Conservation (phyloP, 2,797 vertebrate species). For the Clamator glandarius region DNA sequence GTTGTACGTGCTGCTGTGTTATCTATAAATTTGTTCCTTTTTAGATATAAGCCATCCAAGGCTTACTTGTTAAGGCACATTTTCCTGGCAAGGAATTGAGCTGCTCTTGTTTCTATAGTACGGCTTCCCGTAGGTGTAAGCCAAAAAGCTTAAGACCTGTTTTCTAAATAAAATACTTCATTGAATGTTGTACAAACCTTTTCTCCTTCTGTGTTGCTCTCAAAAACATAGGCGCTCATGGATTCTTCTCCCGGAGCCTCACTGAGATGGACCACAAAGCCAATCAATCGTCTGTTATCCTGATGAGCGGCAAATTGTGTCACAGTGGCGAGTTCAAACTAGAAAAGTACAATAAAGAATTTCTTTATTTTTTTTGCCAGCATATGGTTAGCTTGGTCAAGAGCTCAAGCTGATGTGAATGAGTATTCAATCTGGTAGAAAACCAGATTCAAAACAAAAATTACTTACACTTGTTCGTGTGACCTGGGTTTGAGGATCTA, state of each 20-base stretch:
- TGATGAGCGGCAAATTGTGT: conserved; percentile 94
- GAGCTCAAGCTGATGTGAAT: neutral
- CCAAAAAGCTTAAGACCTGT: neutral
- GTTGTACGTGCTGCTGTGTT: neutral
- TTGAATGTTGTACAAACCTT: conserved; percentile 81
- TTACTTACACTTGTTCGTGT: conserved; percentile 92
- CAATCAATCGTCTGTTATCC: conserved; percentile 93
- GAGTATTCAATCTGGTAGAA: neutral
- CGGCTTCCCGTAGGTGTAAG: neutral
- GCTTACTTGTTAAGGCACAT: neutral
- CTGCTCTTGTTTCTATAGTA: neutral
- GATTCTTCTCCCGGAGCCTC: conserved; percentile 83
- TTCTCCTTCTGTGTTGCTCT: conserved; percentile 98
- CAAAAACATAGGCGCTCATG: conserved; percentile 90
- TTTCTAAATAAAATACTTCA: neutral
- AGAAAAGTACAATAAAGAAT: neutral
- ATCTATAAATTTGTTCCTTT: neutral
- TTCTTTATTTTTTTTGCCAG: neutral
- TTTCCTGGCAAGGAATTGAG: neutral
- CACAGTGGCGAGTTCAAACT: conserved; percentile 92
- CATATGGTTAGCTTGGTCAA: neutral
- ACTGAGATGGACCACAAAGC: conserved; percentile 87
- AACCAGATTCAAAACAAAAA: neutral
- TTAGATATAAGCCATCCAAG: neutral
- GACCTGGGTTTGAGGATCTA: conserved; percentile 98